These are phyloP conservation scores for Anoncus sp. DNA, from an alignment of 2,888 invertebrate genomes.

Conservation along the genomic window DNA sequence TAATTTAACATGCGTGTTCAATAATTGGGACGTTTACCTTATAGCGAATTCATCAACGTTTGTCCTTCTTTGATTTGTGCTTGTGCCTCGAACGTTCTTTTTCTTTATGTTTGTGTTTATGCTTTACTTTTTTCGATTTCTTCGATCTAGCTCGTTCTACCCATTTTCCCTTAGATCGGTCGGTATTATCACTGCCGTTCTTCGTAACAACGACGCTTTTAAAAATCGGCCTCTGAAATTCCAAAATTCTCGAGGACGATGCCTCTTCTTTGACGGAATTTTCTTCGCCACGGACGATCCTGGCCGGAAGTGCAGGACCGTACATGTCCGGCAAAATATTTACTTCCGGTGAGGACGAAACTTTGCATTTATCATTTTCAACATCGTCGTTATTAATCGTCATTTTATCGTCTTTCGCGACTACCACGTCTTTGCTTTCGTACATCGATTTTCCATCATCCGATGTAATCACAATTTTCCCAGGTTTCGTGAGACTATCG, in stretches of 20 bases:
- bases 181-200: conserved; percentile 42
- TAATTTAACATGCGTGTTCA: too few species aligned
- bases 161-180: conserved; percentile 71
- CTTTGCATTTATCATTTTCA: neutral
- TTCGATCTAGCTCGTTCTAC: conserved; percentile 72
- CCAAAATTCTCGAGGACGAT: conserved; percentile 35
- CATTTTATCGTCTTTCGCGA: conserved; percentile 5
- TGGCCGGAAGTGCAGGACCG: conserved; percentile 86
- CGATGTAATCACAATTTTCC: conserved; percentile 19
- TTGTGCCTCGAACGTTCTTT: conserved; percentile 76
- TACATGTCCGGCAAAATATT: conserved; percentile 82
- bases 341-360: conserved; percentile 22
- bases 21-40: too few species aligned
- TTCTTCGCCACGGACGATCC: conserved; percentile 67
- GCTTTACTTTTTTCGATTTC: conserved; percentile 79
- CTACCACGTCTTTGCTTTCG: neutral
- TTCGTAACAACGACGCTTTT: conserved; percentile 72
- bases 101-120: conserved; percentile 78
- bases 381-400: conserved; percentile 22
- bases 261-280: conserved; percentile 12
- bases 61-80: conserved; percentile 77
- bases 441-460: neutral
- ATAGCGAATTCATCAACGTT: conserved; percentile 60
- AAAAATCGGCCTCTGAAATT: conserved; percentile 70
- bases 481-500: conserved; percentile 83